phyloP scores from a whole-genome alignment of 2,113 vertebrate species.

The Microtus oregoni region DNA sequence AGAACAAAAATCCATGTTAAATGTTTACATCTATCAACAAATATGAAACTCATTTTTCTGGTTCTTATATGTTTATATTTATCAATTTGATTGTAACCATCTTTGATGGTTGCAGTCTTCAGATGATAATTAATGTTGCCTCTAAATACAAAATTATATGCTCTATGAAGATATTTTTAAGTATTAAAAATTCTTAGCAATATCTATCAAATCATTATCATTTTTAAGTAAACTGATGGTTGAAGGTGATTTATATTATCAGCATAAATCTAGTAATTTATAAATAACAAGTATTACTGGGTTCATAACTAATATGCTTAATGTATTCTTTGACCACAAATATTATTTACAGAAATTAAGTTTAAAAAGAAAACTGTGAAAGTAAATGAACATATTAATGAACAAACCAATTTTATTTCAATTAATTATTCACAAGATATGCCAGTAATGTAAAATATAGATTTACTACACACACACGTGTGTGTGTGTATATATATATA shows the following conservation, averaged over 20 bases:
- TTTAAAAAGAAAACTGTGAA: not conserved
- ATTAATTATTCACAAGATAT: not conserved
- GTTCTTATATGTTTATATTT: not conserved
- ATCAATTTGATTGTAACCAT: not conserved
- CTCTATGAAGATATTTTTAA: not conserved
- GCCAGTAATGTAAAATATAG: not conserved
- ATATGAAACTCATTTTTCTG: not conserved
- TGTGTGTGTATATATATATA: too few species aligned
- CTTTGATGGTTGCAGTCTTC: slow-evolving; percentile 8
- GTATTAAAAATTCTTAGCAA: not conserved
- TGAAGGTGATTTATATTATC: not conserved
- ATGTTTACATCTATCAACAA: not conserved
- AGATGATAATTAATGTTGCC: not conserved
- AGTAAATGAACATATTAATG: slow-evolving; percentile 4
- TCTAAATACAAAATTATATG: not conserved
- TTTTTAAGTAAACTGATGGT: not conserved
- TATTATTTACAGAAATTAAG: slow-evolving; percentile 1
- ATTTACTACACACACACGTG: not conserved
- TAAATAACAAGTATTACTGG: not conserved
- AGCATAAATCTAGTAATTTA: slow-evolving; percentile 14
- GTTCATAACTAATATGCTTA: slow-evolving; percentile 26
- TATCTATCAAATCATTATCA: not conserved
- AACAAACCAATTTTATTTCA: not conserved
- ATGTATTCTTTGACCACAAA: not conserved
- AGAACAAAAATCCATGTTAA: not conserved